These are phyloP conservation scores for Phoebastria nigripes DNA, from an alignment of 2,797 vertebrate genomes.

Conservation along the genomic window DNA sequence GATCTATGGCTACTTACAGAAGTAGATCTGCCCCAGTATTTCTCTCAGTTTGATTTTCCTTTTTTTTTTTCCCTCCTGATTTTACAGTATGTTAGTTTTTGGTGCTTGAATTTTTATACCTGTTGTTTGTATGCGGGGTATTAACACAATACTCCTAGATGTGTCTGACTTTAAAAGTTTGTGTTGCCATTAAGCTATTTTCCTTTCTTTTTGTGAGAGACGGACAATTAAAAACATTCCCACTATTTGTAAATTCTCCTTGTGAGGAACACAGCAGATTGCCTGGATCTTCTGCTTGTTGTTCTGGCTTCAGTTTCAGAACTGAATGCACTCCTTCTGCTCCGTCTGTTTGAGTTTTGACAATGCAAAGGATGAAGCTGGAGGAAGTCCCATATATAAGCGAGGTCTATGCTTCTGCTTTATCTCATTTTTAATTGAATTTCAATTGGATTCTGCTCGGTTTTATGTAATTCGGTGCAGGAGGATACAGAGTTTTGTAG, in stretches of 20 bases:
- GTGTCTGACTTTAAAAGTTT: constrained; percentile 32
- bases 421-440: constrained; percentile 63
- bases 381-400: constrained; percentile 73
- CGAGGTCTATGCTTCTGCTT: constrained; percentile 58
- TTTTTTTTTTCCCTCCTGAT: not conserved
- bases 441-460: constrained; percentile 38
- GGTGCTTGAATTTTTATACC: not conserved
- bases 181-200: constrained; percentile 46
- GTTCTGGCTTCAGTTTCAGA: constrained; percentile 81
- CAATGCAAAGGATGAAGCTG: constrained; percentile 78
- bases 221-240: constrained; percentile 72
- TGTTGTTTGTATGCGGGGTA: not conserved
- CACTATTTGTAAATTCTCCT: constrained; percentile 75
- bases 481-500: constrained; percentile 1
- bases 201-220: constrained; percentile 59
- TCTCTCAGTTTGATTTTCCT: not conserved
- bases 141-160: not conserved
- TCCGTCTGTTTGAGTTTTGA: constrained; percentile 81
- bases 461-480: constrained; percentile 33
- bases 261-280: constrained; percentile 79
- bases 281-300: constrained; percentile 78
- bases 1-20: not conserved
- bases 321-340: constrained; percentile 80
- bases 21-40: not conserved
- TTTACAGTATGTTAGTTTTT: not conserved